Base-by-base conservation (phyloP, 2,113 vertebrate genomes). In the Microtus richardsoni region DNA sequence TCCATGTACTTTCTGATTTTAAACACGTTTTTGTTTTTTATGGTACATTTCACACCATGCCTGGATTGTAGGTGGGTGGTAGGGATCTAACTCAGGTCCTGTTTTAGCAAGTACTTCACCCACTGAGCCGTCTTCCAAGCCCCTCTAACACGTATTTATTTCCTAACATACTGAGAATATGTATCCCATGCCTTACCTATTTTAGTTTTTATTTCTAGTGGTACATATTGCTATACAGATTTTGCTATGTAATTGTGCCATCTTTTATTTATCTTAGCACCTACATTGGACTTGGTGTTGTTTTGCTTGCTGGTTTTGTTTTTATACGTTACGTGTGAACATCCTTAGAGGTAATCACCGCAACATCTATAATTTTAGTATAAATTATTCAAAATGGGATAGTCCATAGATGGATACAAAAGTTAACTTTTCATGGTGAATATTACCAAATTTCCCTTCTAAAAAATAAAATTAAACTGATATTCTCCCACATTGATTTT, bases 161-260 rank as follows among this genome's bases (percentile, higher is more conserved):
- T 88, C 22, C 22, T 93, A n/a, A 73, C 74, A 64, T 82, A 54
- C 49, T 80, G 74, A 94, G 54, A 91, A 85, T 36, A 28, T 89
- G 49, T 60, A 14, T 88, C 82, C 62, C 60, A 24, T 94, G 41
- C 21, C 8, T 68, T 75, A 78, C 78, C 79, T 88, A 68, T 28
- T 52, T 75, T 90, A 85, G 54, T 73, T 89, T 93, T 52, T 39
- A 70, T 80, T 91, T 95, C 36, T 94, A 89, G 41, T 87, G 14
- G 28, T 94, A 30, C 41, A 83, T 68, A 58, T 28, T 66, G 9
- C 19, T 19, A 0, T 75, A 28, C 70, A 33, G 94, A 82, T 93
- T 78, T 95, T 30, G 70, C 60, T 92, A 49, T 13, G 33, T 75
- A 74, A 58, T 66, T 68, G 17, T 73, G 41, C 22, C 19, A n/a